Evolutionary conservation across 1,140 invertebrate species (phyloP), one percentile per base, ranked within the genome.

Genomic region (Achatina immaculata): DNA sequence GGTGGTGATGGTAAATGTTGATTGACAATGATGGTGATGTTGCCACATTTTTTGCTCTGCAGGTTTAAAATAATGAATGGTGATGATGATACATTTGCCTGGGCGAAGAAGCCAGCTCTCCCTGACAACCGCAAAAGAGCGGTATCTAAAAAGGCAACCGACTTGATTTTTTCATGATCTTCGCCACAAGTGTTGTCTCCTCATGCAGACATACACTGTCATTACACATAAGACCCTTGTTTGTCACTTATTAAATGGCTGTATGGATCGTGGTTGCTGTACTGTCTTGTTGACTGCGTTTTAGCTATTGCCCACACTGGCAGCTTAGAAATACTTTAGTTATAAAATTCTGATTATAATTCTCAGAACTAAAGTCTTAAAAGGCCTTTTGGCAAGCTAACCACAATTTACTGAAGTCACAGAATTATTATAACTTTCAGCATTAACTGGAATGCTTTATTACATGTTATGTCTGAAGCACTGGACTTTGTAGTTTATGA

Each of bases 91-190:
- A 31, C 58, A 62, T 62, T 62, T 9, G n/a, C 16, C 28, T 62
- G 58, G 58, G 58, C 58, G 31, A 62, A 62, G 58, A 62, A 62
- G 31, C 58, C 58, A 31, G 58, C 58, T 62, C n/a, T 62, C n/a
- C 58, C 58, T 62, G 58, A 62, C 58, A 62, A 62, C 58, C 58
- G 58, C 58, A 62, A 62, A 62, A 62, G 58, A 62, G 58, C 58
- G 58, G 58, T 62, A 62, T 62, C 58, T 31, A 62, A 62, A 62
- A 62, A 62, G 58, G 58, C 58, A 62, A 62, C 58, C 31, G 58
- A 58, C 28, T 62, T 62, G n/a, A 31, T 34, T 28, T 62, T 28
- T 62, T 28, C 58, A 31, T 62, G 58, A n/a, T 62, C 58, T 62
- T 34, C 16, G 48, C 48, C 48, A 55, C 19, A 24, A 21, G 48